Percentiles rank a stretch among this genome's conserved stretches.
phyloP scores from a whole-genome alignment of 2,113 vertebrate species.

The Chinchilla lanigera region DNA sequence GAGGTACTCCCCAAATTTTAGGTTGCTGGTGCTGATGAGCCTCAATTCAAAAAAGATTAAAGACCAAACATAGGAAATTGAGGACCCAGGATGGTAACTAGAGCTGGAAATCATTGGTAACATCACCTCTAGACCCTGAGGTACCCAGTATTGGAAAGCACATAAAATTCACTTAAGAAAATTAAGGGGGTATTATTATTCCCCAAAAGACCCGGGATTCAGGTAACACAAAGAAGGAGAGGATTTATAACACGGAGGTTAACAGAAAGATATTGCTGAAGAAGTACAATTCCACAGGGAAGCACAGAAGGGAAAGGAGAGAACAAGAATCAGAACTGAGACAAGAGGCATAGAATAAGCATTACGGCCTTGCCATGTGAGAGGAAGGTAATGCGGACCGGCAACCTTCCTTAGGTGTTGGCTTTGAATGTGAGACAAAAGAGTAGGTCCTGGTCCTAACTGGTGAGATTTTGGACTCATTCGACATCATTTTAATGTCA shows the following conservation, averaged over 20 bases:
- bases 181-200: not conserved
- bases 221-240: not conserved
- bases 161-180: not conserved
- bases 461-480: not conserved
- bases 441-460: not conserved
- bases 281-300: not conserved
- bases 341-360: fast-evolving
- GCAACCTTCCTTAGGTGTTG: not conserved
- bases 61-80: not conserved
- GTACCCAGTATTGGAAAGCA: not conserved
- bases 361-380: fast-evolving
- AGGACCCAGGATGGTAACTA: not conserved
- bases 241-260: not conserved
- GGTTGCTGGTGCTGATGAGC: not conserved
- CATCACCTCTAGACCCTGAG: not conserved
- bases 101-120: not conserved
- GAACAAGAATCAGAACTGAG: not conserved
- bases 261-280: not conserved
- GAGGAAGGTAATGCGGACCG: not conserved
- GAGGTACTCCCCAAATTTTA: not conserved
- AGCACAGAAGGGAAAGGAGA: not conserved
- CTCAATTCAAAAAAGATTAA: not conserved
- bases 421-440: not conserved
- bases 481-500: not conserved
- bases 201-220: not conserved